These are phyloP conservation scores for Corythornis leucogaster DNA, from an alignment of 2,797 vertebrate genomes.

Conservation along the genomic window DNA sequence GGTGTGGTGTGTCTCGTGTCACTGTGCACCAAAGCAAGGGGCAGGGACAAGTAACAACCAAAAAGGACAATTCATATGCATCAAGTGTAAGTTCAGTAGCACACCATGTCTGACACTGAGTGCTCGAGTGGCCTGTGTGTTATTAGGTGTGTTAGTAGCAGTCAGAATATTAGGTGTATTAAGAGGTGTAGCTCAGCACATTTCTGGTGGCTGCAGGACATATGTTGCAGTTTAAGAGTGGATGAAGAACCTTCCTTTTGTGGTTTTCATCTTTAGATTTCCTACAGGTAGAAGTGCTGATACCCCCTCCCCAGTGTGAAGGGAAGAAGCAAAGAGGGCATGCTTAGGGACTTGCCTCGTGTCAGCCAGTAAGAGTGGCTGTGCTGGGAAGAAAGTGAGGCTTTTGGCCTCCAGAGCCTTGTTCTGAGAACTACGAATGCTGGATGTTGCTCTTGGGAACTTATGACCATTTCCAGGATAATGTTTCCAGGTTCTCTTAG, in stretches of 20 bases:
- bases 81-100: background rate
- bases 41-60: background rate
- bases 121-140: background rate
- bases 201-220: background rate
- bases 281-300: background rate
- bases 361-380: conserved; percentile 24
- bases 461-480: background rate
- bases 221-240: background rate
- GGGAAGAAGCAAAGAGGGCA: conserved; percentile 61
- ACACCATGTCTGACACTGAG: background rate
- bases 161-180: conserved; percentile 12
- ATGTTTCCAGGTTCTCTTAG: conserved; percentile 30
- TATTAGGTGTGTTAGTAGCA: conserved; percentile 37
- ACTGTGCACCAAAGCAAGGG: background rate
- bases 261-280: background rate
- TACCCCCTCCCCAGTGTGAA: background rate
- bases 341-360: conserved; percentile 60
- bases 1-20: background rate
- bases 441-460: conserved; percentile 42
- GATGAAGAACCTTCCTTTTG: background rate
- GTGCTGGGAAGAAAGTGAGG: conserved; percentile 31
- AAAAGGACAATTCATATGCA: background rate
- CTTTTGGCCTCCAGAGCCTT: conserved; percentile 53
- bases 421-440: background rate
- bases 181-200: background rate